Conservation (phyloP, 2,113 vertebrate species). For the Chloroceryle aenea region DNA sequence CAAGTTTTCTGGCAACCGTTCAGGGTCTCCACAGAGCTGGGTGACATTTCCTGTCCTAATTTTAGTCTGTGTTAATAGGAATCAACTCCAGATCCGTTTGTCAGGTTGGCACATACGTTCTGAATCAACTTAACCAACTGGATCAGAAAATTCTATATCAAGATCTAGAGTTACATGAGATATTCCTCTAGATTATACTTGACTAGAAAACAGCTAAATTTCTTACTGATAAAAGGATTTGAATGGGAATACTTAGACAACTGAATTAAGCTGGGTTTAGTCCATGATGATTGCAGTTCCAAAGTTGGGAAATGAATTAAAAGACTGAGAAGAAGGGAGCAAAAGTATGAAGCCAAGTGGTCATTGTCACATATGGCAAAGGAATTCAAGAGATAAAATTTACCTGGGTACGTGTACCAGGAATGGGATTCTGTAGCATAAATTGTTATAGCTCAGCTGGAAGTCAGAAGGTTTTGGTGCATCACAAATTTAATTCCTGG, state of each 20-base stretch:
- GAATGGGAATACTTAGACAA: constrained; percentile 9
- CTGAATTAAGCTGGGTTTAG: constrained; percentile 20
- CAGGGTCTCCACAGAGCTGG: not conserved
- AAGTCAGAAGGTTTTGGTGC: not conserved
- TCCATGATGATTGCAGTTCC: not conserved
- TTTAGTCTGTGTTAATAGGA: not conserved
- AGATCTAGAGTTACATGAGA: not conserved
- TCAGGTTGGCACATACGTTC: not conserved
- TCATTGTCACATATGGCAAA: not conserved
- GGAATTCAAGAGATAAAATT: not conserved
- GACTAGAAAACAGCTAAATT: constrained; percentile 41
- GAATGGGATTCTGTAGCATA: not conserved
- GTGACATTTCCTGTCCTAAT: not conserved
- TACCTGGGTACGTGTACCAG: not conserved
- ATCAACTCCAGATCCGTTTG: not conserved
- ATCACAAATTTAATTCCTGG: not conserved
- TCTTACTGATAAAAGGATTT: constrained; percentile 28
- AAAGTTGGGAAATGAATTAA: not conserved
- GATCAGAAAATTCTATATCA: not conserved
- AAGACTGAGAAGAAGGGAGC: not conserved
- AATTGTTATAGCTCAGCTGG: not conserved
- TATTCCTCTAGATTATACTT: constrained; percentile 20
- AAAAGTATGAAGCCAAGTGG: not conserved
- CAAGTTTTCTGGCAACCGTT: not conserved
- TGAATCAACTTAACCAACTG: not conserved